Conservation (phyloP, 2,888 invertebrate species). For the Pseudococcus viburni region DNA sequence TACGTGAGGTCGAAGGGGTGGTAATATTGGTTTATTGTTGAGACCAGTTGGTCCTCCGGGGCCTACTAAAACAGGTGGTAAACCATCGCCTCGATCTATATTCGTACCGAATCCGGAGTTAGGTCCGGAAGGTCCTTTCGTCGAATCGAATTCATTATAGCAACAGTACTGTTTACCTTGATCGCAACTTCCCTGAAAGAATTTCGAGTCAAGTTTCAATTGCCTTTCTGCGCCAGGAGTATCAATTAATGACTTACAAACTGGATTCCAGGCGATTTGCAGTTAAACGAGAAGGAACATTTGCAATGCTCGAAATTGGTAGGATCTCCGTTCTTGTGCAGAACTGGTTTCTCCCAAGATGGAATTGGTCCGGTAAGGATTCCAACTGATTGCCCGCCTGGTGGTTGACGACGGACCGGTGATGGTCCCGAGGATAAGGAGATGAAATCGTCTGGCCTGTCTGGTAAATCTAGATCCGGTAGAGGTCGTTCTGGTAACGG, state of each 20-base stretch:
- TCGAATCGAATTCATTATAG: conserved; percentile 71
- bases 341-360: conserved; percentile 70
- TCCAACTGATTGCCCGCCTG: conserved; percentile 68
- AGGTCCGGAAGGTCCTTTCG: conserved; percentile 61
- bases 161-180: conserved; percentile 79
- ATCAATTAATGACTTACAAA: conserved; percentile 71
- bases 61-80: conserved; percentile 72
- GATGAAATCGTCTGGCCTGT: conserved; percentile 59
- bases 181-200: conserved; percentile 77
- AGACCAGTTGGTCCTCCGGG: conserved; percentile 71
- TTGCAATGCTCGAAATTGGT: conserved; percentile 72
- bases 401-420: conserved; percentile 64
- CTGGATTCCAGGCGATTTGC: conserved; percentile 74
- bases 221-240: neutral
- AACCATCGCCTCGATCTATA: conserved; percentile 66
- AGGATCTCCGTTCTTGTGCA: conserved; percentile 69
- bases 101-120: conserved; percentile 58
- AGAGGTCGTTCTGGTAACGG: neutral
- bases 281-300: conserved; percentile 75
- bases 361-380: conserved; percentile 72
- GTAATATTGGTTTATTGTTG: conserved; percentile 56
- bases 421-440: conserved; percentile 50
- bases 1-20: conserved; percentile 62
- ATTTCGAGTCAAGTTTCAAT: neutral
- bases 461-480: neutral